Base-by-base conservation (phyloP, 2,113 vertebrate genomes). In the Calyptommatus sinebrachiatus region DNA sequence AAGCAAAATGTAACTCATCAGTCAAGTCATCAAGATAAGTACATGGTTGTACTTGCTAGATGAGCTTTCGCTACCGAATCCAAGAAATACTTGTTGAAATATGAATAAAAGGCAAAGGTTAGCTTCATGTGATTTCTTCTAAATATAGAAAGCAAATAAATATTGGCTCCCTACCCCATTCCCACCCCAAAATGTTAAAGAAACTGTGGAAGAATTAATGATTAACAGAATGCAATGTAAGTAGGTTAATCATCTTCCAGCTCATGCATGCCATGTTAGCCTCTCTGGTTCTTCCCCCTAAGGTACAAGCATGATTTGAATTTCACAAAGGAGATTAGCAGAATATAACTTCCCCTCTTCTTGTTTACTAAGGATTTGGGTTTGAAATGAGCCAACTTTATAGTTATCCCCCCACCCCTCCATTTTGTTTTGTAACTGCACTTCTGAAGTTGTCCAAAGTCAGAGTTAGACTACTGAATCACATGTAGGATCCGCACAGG, bases 231-330 rank as follows among this genome's bases (percentile, higher is more conserved):
- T 84, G 61, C 71, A 85, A 61, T 28, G 28, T 85, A 76, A 88
- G 50, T 90, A 87, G 86, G 83, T 88, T 93, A 88, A 91, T 89
- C 82, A 87, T 79, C 77, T 81, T 28, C 80, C 84, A 91, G 71
- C 77, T 90, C 79, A 45, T 57, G 12, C 14, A 77, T 89, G 86
- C 81, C 76, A 72, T 90, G 69, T 84, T 83, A 89, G 73, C 86
- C 46, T 86, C 73, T 83, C 73, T 83, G 41, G 85, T 87, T 76
- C 80, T 86, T 57, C 14, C 65, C 82, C 75, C 85, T 87, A 53
- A 88, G 68, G 82, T 88, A 81, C 85, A 89, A 89, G 85, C 71
- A 87, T 83, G 76, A 89, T 91, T 88, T 85, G 71, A 90, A 94
- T 90, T 89, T 85, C 81, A 86, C 83, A 87, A 89, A 91, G 86